Evolutionary conservation across 2,888 invertebrate species (phyloP), one percentile per base, ranked within the genome.

Genomic region (Disparrhopalites patrizii): DNA sequence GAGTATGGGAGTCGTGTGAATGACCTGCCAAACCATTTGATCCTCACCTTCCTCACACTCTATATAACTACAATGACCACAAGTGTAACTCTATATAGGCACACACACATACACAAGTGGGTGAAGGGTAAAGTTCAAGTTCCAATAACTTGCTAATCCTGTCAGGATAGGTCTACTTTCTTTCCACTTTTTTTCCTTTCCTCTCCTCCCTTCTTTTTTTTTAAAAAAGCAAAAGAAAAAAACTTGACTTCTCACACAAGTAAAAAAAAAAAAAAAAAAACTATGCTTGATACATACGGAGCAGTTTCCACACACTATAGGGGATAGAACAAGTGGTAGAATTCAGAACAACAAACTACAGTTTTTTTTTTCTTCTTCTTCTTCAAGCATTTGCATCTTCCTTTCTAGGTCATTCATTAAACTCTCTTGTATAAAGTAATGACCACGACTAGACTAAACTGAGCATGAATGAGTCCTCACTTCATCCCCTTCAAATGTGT

Each of bases 51-150:
- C 18, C 57, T 57, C 57, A 40, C 28, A n/a, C 57, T 5, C 43
- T n/a, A n/a, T n/a, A n/a, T n/a, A n/a, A n/a, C n/a, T n/a, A n/a
- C n/a, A 27, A 3, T 30, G 30, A 47, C 47, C 7, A n/a, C 50
- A 50, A 25, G 10, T 1, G 28, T 20, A 51, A 5, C 51, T 3
- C 15, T 5, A 23, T 8, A 28, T 10, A 23, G 20, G 51, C 18
- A 25, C 47, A 18, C 30, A 13, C 23, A 33, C 38, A 47, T 33
- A 23, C 30, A 61, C 67, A 75, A 72, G 69, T 75, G 71, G 75
- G 73, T 70, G 70, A 75, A 70, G 70, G 73, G 75, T 75, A 72
- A 75, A 73, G 71, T 74, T 72, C 68, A 67, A 66, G 60, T 68
- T 71, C 68, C 65, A 62, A 55, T 55, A 68, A 70, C 71, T 75